Conservation (phyloP, 2,797 vertebrate species). For the Holocentrus rufus region DNA sequence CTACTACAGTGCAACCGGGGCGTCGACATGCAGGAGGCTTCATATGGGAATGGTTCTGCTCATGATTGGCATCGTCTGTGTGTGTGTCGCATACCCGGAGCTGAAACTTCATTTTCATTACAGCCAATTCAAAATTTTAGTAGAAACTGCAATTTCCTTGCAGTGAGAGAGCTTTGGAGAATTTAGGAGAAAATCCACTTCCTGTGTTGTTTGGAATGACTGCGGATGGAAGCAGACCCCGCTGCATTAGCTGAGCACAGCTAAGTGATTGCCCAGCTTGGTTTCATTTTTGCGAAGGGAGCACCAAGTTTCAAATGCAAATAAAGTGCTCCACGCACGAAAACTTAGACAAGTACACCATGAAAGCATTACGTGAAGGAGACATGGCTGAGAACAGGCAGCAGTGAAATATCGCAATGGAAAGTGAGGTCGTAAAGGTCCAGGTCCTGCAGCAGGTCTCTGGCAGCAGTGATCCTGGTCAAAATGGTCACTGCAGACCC, state of each 20-base stretch:
- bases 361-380: neutral
- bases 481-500: too few species aligned
- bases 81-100: neutral
- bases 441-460: neutral
- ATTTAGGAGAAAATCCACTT: too few species aligned
- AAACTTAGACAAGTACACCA: neutral
- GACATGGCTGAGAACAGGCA: too few species aligned
- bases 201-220: neutral
- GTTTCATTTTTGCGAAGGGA: neutral
- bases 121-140: neutral
- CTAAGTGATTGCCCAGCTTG: neutral
- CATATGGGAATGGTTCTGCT: neutral
- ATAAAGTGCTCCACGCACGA: neutral
- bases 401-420: too few species aligned
- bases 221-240: neutral
- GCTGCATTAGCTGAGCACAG: neutral
- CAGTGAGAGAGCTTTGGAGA: too few species aligned
- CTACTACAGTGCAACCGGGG: neutral
- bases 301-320: neutral
- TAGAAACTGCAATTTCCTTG: too few species aligned
- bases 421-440: too few species aligned
- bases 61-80: neutral
- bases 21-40: neutral
- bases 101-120: neutral
- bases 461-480: too few species aligned